Evolutionary conservation across 53 echinoderm and acorn worm genomes (phyloP).

Genomic region (Actinopyga echinites): DNA sequence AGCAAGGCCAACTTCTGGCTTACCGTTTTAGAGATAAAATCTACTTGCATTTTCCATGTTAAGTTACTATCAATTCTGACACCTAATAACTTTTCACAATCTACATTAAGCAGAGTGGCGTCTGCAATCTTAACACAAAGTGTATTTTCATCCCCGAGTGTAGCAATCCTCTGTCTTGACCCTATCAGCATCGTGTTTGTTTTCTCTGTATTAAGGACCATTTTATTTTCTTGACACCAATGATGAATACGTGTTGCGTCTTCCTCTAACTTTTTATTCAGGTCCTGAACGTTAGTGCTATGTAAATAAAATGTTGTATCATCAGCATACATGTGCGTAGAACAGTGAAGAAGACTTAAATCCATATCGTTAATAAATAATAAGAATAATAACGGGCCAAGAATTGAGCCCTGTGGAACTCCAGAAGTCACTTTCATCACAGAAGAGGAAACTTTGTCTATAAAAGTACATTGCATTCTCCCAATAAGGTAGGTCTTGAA

Average conservation of each 20-base stretch:
- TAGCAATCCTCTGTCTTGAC: slow-evolving; percentile 15
- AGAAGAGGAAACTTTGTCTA: too few relatives aligned
- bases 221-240: slow-evolving; percentile 5
- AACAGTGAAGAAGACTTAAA: slow-evolving; percentile 12
- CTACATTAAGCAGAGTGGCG: slow-evolving; percentile 6
- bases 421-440: too few relatives aligned
- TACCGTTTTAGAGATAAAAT: neutral
- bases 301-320: slow-evolving; percentile 14
- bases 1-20: neutral
- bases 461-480: too few relatives aligned
- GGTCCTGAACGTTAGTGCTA: slow-evolving; percentile 6
- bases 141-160: neutral
- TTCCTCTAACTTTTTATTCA: slow-evolving; percentile 10
- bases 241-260: slow-evolving; percentile 2
- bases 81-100: slow-evolving; percentile 8
- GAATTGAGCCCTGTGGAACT: too few relatives aligned
- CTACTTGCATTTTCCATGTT: neutral
- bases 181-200: slow-evolving; percentile 3
- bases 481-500: too few relatives aligned
- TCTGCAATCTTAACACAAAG: too few relatives aligned
- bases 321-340: slow-evolving; percentile 16
- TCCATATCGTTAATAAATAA: slow-evolving; percentile 6
- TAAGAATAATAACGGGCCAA: too few relatives aligned
- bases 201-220: slow-evolving; percentile 4
- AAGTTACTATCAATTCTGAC: slow-evolving; percentile 11